Base-by-base conservation (phyloP, 1,140 invertebrate species). In the Drosophila setifemur region DNA sequence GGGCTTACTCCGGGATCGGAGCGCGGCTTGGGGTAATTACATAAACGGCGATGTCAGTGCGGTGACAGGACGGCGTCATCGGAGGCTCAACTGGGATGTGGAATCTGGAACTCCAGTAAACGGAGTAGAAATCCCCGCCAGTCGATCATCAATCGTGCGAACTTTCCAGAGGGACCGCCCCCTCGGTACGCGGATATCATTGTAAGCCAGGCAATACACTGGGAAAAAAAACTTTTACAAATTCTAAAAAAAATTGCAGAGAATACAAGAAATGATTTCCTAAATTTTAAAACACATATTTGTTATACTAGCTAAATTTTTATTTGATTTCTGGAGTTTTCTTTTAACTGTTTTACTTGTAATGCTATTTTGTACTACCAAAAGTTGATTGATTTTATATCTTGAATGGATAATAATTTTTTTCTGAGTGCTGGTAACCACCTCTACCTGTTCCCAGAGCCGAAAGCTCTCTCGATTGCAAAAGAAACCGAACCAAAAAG, bases 101-200 rank as follows among this genome's bases (percentile, higher is more conserved):
- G 21, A 43, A 21, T 50, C 50, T 16, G 39, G 35, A 53, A 49
- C 53, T 40, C 40, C 12, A n/a, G n/a, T n/a, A n/a, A n/a, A n/a
- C n/a, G 52, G 26, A 35, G 18, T 14, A 18, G 3, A 8, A 26
- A 19, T 50, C n/a, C 19, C 31, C 25, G 53, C 44, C 49, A 60
- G 75, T 85, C 72, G 81, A 86, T 86, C 81, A 85, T 85, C 81
- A 85, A 86, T 85, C 81, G 81, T 85, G 81, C 79, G 81, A 85
- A 85, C 81, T 85, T 86, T 86, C 81, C 61, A 74, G 57, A n/a
- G 43, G 68, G 53, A 43, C 70, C 79, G 79, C 79, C 79, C 79
- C 83, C 81, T 86, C 70, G 78, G 37, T 23, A 21, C 37, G 58
- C 55, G 74, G 69, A 79, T 85, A 85, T 85, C 79, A 85, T 49